Conservation (phyloP, 1,140 invertebrate genomes). For the Psilanteris sp. region DNA sequence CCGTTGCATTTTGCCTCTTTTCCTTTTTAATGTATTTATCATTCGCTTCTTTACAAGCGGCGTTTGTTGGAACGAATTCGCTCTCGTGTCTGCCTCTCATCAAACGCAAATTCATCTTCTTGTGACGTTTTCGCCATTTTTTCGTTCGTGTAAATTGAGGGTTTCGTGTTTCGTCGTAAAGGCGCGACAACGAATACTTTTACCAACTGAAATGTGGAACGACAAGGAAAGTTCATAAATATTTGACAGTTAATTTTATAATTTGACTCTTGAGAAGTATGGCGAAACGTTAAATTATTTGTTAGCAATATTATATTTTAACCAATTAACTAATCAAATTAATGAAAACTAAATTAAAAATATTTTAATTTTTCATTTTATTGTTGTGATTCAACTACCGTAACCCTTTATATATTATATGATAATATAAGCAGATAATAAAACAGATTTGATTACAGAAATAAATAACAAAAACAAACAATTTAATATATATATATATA, state of each 20-base stretch:
- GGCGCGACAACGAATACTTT: constrained; percentile 9
- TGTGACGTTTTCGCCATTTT: constrained; percentile 23
- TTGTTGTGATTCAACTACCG: too few species aligned
- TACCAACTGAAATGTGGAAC: constrained; percentile 6
- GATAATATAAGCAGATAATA: too few species aligned
- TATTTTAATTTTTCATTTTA: too few species aligned
- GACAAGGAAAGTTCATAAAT: constrained; percentile 30
- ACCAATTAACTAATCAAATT: too few species aligned
- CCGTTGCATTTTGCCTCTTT: not conserved
- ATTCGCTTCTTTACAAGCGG: not conserved
- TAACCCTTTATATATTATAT: too few species aligned
- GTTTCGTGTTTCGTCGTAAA: constrained; percentile 36
- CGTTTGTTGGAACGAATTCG: not conserved
- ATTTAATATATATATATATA: too few species aligned
- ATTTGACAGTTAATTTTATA: constrained; percentile 29
- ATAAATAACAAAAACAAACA: too few species aligned
- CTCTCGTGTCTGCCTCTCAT: constrained; percentile 3
- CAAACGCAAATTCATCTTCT: constrained; percentile 36
- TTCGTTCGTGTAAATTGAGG: constrained; percentile 32
- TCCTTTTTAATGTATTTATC: not conserved
- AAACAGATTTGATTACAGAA: too few species aligned
- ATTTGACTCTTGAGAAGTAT: constrained; percentile 2
- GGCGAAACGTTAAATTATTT: too few species aligned
- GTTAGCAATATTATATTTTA: too few species aligned
- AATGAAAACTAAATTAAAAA: too few species aligned